Evolutionary conservation across 1,140 invertebrate genomes (phyloP).

Genomic region (Leptopilina clavipes): DNA sequence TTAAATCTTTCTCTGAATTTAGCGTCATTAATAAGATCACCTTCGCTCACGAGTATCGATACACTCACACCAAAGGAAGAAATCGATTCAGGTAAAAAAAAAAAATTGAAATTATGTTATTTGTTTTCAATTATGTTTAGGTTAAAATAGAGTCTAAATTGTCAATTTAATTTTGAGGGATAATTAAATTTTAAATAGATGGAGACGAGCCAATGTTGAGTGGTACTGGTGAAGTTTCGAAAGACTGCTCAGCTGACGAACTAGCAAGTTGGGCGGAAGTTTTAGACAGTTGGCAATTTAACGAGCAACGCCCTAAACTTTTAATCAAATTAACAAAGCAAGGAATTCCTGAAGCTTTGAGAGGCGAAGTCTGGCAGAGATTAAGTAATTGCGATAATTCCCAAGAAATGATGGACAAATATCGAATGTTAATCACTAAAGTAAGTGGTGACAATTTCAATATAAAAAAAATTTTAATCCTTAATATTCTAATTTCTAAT

Average conservation of each 20-base stretch:
- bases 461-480: conserved; percentile 11
- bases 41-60: conserved; percentile 83
- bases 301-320: conserved; percentile 85
- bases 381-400: conserved; percentile 90
- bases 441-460: too few species aligned
- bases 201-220: conserved; percentile 96
- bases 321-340: conserved; percentile 86
- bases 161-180: too few species aligned
- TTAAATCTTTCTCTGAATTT: conserved; percentile 84
- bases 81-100: conserved; percentile 87
- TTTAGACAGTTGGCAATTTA: conserved; percentile 86
- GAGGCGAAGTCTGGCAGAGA: conserved; percentile 98
- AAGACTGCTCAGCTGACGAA: conserved; percentile 95
- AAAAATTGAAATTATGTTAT: too few species aligned
- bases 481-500: too few species aligned
- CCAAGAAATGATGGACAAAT: conserved; percentile 91
- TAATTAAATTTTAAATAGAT: conserved; percentile 75
- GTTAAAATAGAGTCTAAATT: too few species aligned
- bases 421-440: conserved; percentile 93
- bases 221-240: conserved; percentile 96
- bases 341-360: conserved; percentile 95
- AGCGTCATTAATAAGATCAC: conserved; percentile 83
- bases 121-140: too few species aligned
- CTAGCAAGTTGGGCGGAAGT: conserved; percentile 95
- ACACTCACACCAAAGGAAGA: conserved; percentile 86